Percentiles rank a stretch among this genome's conserved stretches.
Evolutionary conservation across 2,888 invertebrate species (phyloP).

Genomic region (Drosophila monieri): DNA sequence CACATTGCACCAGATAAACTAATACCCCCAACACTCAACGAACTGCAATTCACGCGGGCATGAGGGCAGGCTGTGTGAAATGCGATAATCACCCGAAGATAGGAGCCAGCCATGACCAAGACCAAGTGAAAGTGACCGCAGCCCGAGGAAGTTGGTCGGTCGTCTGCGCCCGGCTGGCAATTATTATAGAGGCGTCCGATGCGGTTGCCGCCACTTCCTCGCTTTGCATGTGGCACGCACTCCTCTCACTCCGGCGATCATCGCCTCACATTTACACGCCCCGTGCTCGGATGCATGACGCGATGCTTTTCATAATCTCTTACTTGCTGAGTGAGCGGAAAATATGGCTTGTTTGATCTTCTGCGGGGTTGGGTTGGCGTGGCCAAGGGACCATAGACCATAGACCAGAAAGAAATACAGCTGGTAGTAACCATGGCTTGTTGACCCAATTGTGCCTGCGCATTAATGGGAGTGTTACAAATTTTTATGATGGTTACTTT

Average conservation of each 20-base stretch:
- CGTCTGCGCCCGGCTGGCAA: constrained; percentile 49
- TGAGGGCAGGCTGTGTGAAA: constrained; percentile 36
- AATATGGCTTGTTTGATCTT: constrained; percentile 48
- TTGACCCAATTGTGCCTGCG: not conserved
- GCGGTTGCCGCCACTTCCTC: constrained; percentile 27
- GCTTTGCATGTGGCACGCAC: constrained; percentile 46
- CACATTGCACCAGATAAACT: constrained; percentile 68
- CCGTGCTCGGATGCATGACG: constrained; percentile 55
- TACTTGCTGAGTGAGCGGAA: constrained; percentile 63
- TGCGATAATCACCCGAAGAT: constrained; percentile 51
- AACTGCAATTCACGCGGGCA: constrained; percentile 42
- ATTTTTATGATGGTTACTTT: not conserved
- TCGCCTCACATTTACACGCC: constrained; percentile 35
- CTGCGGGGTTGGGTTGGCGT: not conserved
- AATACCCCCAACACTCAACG: constrained; percentile 30
- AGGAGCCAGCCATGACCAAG: constrained; percentile 67
- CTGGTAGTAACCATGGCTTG: not conserved
- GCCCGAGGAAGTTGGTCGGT: constrained; percentile 5
- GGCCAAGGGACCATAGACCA: not conserved
- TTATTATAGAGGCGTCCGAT: constrained; percentile 15
- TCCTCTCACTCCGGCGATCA: constrained; percentile 45
- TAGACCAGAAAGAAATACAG: not conserved
- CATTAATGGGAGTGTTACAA: not conserved
- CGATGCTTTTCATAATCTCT: constrained; percentile 62
- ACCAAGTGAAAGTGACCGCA: constrained; percentile 72